Percentiles rank a stretch among this genome's conserved stretches.
Evolutionary conservation across 2,888 invertebrate genomes (phyloP).

Genomic region (Platynereis dumerilii): DNA sequence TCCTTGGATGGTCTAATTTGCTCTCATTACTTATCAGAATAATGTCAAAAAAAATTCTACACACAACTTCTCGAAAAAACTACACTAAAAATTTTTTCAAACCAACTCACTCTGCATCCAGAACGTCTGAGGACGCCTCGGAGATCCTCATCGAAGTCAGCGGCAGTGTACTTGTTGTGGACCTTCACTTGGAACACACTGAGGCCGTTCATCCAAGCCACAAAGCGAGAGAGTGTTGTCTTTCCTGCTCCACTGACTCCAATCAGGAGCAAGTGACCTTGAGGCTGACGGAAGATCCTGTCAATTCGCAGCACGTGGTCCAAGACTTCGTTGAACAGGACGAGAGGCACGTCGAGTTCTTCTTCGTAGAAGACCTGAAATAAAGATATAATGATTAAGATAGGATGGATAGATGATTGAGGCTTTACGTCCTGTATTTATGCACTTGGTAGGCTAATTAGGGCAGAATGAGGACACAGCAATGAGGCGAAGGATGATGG

Average conservation of each 20-base stretch:
- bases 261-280: conserved; percentile 95
- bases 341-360: conserved; percentile 96
- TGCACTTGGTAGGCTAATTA: no score
- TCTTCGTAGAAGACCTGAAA: conserved; percentile 94
- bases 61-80: no score
- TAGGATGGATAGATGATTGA: no score
- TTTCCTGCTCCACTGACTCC: conserved; percentile 99
- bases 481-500: no score
- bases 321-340: conserved; percentile 97
- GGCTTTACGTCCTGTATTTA: no score
- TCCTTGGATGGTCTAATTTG: no score
- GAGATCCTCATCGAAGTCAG: conserved; percentile 98
- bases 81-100: no score
- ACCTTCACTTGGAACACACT: conserved; percentile 99
- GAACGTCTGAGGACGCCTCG: conserved; percentile 70
- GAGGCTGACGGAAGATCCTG: conserved; percentile 98
- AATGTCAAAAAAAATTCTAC: no score
- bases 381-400: not conserved
- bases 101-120: conserved; percentile 66
- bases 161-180: conserved; percentile 98
- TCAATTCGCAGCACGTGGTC: conserved; percentile 99
- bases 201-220: conserved; percentile 99
- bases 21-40: no score
- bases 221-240: conserved; percentile 97
- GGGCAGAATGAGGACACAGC: no score